These are phyloP conservation scores for Hylomyscus alleni DNA, from an alignment of 2,797 vertebrate genomes.

Conservation along the genomic window DNA sequence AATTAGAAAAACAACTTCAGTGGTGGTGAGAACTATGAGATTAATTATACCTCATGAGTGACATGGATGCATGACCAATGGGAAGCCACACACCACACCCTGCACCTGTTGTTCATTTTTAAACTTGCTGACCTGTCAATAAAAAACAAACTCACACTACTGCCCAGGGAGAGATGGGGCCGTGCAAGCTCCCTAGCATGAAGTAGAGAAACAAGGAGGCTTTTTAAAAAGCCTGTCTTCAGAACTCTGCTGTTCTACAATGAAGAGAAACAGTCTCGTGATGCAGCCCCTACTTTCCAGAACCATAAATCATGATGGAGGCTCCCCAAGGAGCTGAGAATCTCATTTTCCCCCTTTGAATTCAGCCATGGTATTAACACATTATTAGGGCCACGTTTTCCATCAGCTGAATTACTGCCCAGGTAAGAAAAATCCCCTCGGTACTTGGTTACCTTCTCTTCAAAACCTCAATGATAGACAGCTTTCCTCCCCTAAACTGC, in stretches of 20 bases:
- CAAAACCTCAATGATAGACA: neutral
- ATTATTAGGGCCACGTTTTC: constrained; percentile 3
- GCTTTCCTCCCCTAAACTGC: neutral
- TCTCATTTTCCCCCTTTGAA: constrained; percentile 18
- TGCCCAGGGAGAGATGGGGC: constrained; percentile 43
- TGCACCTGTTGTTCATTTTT: constrained; percentile 72
- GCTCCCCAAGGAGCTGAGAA: neutral
- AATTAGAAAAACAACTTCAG: constrained; percentile 71
- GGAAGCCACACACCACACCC: constrained; percentile 73
- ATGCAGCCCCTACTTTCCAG: neutral
- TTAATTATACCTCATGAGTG: constrained; percentile 64
- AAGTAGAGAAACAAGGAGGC: constrained; percentile 22
- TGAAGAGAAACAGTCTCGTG: constrained; percentile 1
- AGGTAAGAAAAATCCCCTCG: neutral
- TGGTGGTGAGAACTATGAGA: constrained; percentile 59
- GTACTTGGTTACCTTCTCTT: neutral
- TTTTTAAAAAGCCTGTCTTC: constrained; percentile 30
- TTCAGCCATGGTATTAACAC: neutral
- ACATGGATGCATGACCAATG: constrained; percentile 62
- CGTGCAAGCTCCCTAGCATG: neutral
- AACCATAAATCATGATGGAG: neutral
- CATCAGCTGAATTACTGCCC: neutral
- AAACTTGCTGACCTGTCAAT: constrained; percentile 75
- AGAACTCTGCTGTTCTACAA: neutral
- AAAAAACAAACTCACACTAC: constrained; percentile 40